phyloP scores from a whole-genome alignment of 1,140 invertebrate genomes.

The Mizuhopecten yessoensis region DNA sequence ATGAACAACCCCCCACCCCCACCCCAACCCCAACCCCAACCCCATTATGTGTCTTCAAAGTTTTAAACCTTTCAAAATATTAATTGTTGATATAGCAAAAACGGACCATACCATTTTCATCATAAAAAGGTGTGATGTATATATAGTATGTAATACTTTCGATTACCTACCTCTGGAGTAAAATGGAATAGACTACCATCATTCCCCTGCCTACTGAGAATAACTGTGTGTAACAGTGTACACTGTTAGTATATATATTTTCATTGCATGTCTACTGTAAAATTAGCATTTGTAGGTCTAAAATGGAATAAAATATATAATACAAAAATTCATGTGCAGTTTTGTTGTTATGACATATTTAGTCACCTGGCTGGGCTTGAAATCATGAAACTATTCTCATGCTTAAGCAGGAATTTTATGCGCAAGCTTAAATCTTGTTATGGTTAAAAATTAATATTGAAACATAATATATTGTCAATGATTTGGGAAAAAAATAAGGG shows the following conservation, averaged over 20 bases:
- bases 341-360: no score
- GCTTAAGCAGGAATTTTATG: no score
- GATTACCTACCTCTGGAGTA: background rate
- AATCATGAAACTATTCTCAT: no score
- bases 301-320: background rate
- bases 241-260: background rate
- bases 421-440: no score
- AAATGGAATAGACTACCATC: background rate
- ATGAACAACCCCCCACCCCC: no score
- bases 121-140: background rate
- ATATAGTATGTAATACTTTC: background rate
- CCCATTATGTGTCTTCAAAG: no score
- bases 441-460: no score
- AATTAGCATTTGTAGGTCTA: background rate
- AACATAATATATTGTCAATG: no score
- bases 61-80: no score
- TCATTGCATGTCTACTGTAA: background rate
- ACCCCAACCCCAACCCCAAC: no score
- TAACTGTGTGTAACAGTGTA: background rate
- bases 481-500: no score
- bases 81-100: background rate
- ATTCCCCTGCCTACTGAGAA: background rate
- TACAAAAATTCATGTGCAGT: background rate
- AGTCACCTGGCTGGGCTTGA: no score
- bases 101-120: slow-evolving; percentile 6